phyloP scores from a whole-genome alignment of 1,140 invertebrate species.

The Copidosoma floridanum region DNA sequence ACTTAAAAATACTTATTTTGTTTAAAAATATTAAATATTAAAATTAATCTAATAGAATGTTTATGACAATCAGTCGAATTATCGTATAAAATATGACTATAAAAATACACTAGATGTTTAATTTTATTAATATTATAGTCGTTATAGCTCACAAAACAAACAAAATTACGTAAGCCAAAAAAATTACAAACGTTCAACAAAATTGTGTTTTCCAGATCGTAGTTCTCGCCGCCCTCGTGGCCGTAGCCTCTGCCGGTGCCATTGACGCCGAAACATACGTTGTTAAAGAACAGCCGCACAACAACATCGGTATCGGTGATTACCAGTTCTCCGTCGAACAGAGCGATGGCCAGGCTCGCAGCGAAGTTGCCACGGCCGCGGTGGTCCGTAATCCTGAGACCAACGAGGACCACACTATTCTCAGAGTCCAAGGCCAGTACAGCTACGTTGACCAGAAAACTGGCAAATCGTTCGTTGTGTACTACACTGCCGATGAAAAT shows the following conservation, averaged over 20 bases:
- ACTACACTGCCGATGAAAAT: slow-evolving; percentile 50
- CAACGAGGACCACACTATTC: slow-evolving; percentile 28
- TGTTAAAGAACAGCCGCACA: slow-evolving; percentile 38
- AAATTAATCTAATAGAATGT: no score
- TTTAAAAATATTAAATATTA: no score
- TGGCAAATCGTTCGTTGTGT: slow-evolving; percentile 42
- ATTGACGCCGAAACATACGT: no score
- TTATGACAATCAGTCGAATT: no score
- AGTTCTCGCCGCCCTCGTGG: not conserved
- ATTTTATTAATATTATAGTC: no score
- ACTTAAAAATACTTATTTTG: no score
- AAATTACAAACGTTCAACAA: no score
- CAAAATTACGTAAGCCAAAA: no score
- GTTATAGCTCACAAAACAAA: no score
- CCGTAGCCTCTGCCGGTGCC: not conserved
- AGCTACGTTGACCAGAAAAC: slow-evolving; percentile 51
- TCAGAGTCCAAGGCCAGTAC: slow-evolving; percentile 52
- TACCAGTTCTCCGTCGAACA: slow-evolving; percentile 58
- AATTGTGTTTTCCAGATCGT: no score
- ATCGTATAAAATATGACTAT: no score
- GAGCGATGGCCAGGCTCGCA: slow-evolving; percentile 60
- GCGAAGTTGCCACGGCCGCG: slow-evolving; percentile 59
- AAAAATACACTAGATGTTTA: no score
- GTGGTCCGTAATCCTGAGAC: slow-evolving; percentile 51
- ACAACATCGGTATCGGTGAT: slow-evolving; percentile 50